Evolutionary conservation across 2,888 invertebrate genomes (phyloP).

Genomic region (Synanthedon vespiformis): DNA sequence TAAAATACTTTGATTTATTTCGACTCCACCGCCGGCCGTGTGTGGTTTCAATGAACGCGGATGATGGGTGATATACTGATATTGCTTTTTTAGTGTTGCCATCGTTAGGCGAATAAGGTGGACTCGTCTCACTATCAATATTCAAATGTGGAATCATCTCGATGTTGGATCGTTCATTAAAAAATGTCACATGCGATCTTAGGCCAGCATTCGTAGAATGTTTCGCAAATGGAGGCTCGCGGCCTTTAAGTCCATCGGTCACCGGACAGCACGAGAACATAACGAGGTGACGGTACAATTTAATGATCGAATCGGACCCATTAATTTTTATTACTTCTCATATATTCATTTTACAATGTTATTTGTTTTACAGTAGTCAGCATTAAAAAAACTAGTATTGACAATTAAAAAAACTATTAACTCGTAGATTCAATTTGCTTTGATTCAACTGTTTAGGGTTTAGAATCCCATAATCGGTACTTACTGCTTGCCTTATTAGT

Average conservation of each 20-base stretch:
- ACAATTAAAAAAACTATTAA: no score
- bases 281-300: slow-evolving; percentile 7
- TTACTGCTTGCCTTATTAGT: no score
- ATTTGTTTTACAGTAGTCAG: background rate
- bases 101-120: slow-evolving; percentile 52
- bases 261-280: slow-evolving; percentile 9
- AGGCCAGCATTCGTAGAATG: slow-evolving; percentile 11
- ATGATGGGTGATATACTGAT: slow-evolving; percentile 61
- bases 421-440: no score
- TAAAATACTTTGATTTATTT: background rate
- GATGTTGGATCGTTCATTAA: background rate
- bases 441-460: no score
- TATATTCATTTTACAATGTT: slow-evolving; percentile 1
- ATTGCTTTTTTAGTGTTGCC: slow-evolving; percentile 51
- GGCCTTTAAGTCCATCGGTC: slow-evolving; percentile 15
- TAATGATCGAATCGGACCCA: background rate
- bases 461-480: no score
- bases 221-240: slow-evolving; percentile 24
- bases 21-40: slow-evolving; percentile 37
- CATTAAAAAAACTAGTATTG: no score
- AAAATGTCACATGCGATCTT: slow-evolving; percentile 12
- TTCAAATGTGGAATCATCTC: slow-evolving; percentile 41
- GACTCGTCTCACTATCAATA: slow-evolving; percentile 39
- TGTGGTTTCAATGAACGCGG: slow-evolving; percentile 42
- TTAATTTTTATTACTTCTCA: slow-evolving; percentile 3